Conservation (phyloP, 2,113 vertebrate genomes). For the Leuciscus idus region DNA sequence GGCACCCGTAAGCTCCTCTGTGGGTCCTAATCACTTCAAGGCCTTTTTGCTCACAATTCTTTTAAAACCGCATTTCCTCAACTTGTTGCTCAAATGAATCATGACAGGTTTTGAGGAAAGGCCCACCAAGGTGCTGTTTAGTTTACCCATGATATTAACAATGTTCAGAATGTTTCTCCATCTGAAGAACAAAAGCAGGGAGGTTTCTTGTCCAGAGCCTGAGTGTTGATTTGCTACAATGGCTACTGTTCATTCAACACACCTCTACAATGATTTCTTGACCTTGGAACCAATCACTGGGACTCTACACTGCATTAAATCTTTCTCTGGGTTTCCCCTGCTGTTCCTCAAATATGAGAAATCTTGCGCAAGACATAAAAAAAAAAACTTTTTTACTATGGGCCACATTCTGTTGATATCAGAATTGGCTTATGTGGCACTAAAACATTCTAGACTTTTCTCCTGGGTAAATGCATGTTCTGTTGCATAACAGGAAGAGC, state of each 20-base stretch:
- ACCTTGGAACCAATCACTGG: neutral
- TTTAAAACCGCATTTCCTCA: neutral
- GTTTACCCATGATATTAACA: neutral
- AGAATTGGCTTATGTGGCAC: neutral
- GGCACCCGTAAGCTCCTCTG: neutral
- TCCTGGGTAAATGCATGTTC: neutral
- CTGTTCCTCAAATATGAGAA: neutral
- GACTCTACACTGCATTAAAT: neutral
- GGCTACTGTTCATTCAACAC: neutral
- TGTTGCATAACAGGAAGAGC: slow-evolving; percentile 13
- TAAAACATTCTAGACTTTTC: neutral
- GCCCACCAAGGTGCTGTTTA: slow-evolving; percentile 12
- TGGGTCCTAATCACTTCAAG: neutral
- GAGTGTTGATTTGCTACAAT: neutral
- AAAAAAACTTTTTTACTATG: neutral
- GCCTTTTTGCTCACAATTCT: neutral
- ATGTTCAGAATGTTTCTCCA: neutral
- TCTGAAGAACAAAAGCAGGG: neutral
- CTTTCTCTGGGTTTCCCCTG: neutral
- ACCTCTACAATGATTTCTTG: neutral
- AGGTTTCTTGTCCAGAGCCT: neutral
- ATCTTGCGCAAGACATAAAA: neutral
- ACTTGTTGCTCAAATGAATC: neutral
- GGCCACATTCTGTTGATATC: neutral
- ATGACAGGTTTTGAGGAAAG: neutral